Conservation (phyloP, 2,113 vertebrate species). For the Python bivittatus region DNA sequence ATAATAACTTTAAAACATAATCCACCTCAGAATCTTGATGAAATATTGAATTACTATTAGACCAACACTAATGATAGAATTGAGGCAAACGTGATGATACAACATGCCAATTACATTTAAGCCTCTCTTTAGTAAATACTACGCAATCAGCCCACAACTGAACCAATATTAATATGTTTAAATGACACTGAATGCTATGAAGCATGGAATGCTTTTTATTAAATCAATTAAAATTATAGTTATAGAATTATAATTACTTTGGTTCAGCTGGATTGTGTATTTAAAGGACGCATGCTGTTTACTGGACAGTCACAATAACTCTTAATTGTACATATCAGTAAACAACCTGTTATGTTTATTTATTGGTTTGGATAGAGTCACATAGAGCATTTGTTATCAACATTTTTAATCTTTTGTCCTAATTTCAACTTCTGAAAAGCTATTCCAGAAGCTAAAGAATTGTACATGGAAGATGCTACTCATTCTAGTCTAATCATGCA, state of each 20-base stretch:
- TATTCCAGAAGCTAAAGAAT: background rate
- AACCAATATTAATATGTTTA: background rate
- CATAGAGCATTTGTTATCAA: background rate
- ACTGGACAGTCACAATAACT: background rate
- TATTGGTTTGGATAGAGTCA: background rate
- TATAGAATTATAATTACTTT: background rate
- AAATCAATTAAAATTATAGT: background rate
- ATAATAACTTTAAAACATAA: background rate
- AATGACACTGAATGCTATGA: background rate
- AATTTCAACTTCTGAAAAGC: background rate
- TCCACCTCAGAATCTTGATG: background rate
- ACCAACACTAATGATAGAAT: background rate
- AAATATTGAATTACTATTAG: background rate
- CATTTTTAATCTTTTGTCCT: background rate
- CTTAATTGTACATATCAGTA: background rate
- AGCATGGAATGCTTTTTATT: background rate
- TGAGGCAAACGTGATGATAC: background rate
- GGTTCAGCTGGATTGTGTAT: background rate
- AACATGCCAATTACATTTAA: background rate
- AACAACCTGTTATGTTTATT: background rate
- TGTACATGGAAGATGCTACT: background rate
- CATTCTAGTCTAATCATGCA: background rate
- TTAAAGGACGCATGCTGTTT: background rate
- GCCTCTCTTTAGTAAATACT: background rate
- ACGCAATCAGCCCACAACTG: background rate